These are phyloP conservation scores for Triops longicaudatus DNA, from an alignment of 1,140 invertebrate genomes.

Conservation along the genomic window DNA sequence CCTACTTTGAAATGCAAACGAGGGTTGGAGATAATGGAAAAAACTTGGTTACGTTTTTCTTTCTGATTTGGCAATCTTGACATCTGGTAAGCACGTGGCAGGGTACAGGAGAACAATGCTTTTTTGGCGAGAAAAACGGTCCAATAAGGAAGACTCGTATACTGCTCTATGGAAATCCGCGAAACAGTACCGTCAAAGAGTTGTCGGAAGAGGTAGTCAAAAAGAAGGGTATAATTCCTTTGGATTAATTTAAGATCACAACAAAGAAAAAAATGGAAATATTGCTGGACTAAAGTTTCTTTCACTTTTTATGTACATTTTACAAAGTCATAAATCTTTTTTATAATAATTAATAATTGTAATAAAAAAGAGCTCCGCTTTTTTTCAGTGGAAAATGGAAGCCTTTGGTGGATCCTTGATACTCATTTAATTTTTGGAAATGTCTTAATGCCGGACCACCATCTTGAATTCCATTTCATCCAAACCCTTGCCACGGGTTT, in stretches of 20 bases:
- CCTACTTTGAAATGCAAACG: neutral
- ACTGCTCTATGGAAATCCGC: too few species aligned
- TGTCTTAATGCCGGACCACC: neutral
- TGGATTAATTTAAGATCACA: neutral
- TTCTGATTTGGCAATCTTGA: neutral
- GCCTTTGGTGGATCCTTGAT: neutral
- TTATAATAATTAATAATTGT: neutral
- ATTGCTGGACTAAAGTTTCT: neutral
- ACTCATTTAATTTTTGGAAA: neutral
- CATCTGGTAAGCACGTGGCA: neutral
- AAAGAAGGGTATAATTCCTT: neutral
- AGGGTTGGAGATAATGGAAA: neutral
- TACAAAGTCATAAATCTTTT: neutral
- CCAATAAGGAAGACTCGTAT: too few species aligned
- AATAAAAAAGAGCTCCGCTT: neutral
- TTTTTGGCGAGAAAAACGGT: too few species aligned
- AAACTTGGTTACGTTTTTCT: neutral
- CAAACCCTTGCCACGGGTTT: conserved; percentile 77
- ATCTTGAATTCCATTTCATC: conserved; percentile 64
- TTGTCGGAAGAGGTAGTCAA: neutral
- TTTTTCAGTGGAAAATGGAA: neutral
- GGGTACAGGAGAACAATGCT: too few species aligned
- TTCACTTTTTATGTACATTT: neutral
- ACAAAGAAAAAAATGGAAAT: neutral
- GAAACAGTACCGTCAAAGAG: too few species aligned